Evolutionary conservation across 2,888 invertebrate species (phyloP).

Genomic region (Eupithecia exiguata): DNA sequence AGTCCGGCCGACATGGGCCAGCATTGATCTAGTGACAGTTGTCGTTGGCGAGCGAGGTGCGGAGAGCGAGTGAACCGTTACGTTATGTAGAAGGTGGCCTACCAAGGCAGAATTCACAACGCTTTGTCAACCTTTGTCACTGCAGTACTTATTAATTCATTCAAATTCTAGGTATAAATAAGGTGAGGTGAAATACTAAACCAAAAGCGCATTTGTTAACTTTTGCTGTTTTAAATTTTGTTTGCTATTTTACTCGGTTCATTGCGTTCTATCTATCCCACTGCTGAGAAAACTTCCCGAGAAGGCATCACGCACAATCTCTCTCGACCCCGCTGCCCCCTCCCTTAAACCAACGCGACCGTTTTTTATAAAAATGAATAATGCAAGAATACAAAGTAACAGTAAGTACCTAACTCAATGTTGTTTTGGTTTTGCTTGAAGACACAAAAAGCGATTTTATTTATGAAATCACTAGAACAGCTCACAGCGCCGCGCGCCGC

Average conservation of each 20-base stretch:
- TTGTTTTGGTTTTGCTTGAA: slow-evolving; percentile 2
- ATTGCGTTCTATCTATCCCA: not conserved
- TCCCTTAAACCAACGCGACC: not conserved
- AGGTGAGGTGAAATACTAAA: not conserved
- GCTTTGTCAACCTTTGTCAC: not conserved
- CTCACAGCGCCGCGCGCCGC: slow-evolving; percentile 29
- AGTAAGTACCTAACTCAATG: too few relatives aligned
- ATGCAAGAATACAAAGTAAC: not conserved
- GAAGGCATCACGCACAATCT: not conserved
- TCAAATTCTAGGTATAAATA: not conserved
- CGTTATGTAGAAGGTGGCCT: not conserved
- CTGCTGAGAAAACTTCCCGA: not conserved
- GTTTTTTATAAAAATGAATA: slow-evolving; percentile 7
- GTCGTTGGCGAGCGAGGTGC: slow-evolving; percentile 6
- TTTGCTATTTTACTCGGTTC: not conserved
- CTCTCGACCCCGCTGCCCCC: not conserved
- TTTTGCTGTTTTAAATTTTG: not conserved
- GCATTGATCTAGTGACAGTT: slow-evolving; percentile 22
- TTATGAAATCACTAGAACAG: slow-evolving; percentile 20
- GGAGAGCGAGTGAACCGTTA: not conserved
- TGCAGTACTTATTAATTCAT: not conserved
- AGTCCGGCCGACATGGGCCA: slow-evolving; percentile 18
- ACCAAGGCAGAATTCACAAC: not conserved
- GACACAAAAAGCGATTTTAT: slow-evolving; percentile 17
- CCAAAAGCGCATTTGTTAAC: not conserved